These are phyloP conservation scores for Synanceia verrucosa DNA, from an alignment of 2,797 vertebrate genomes.

Conservation along the genomic window DNA sequence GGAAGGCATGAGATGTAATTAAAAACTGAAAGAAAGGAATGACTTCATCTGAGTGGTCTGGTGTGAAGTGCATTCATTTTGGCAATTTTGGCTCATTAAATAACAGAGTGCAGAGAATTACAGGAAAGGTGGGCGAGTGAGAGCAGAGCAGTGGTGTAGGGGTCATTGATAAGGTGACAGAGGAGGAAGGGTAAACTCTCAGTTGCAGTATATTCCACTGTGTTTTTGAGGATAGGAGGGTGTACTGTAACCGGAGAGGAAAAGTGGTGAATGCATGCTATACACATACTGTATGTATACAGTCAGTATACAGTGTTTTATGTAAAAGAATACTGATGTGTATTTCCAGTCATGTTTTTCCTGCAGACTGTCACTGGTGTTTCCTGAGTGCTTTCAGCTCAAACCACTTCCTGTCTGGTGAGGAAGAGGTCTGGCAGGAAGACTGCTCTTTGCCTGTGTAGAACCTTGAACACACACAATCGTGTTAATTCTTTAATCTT, in stretches of 20 bases:
- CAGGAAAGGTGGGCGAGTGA: slow-evolving; percentile 7
- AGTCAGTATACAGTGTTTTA: no score
- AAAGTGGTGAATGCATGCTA: no score
- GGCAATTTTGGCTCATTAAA: slow-evolving; percentile 8
- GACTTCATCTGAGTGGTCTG: background rate
- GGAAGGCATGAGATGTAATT: background rate
- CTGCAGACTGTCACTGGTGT: slow-evolving; percentile 23
- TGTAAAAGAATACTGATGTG: no score
- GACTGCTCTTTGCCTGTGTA: no score
- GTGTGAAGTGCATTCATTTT: slow-evolving; percentile 3
- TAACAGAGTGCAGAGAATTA: slow-evolving; percentile 11
- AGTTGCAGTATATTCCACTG: no score
- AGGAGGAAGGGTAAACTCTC: no score
- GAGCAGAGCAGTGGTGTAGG: background rate
- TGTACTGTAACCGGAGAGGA: no score
- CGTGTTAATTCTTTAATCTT: no score
- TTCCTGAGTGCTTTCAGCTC: slow-evolving; percentile 58
- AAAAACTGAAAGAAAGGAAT: background rate
- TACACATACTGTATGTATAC: no score
- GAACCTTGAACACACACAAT: no score
- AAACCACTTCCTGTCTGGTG: slow-evolving; percentile 65
- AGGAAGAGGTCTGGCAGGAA: slow-evolving; percentile 53
- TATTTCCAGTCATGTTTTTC: slow-evolving; percentile 18
- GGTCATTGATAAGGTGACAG: no score
- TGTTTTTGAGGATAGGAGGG: no score